Base-by-base conservation (phyloP, 2,888 invertebrate genomes). In the Nasonovia ribisnigri region DNA sequence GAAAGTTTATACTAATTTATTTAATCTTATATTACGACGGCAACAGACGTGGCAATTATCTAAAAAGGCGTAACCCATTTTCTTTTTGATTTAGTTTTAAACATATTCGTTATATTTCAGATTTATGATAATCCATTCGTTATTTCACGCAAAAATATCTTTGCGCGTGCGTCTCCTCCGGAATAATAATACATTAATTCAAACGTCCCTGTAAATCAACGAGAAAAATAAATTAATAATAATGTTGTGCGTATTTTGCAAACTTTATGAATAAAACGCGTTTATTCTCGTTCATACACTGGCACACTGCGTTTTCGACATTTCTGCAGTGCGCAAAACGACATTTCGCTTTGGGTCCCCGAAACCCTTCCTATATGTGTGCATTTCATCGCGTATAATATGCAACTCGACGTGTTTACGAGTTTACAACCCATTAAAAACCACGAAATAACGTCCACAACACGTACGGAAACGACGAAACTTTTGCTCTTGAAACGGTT, bases 111-210 rank as follows among this genome's bases (percentile, higher is more conserved):
- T 88, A 24, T 36, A 57, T 43, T 89, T 42, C 13, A 57, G 88
- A 89, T 89, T 89, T 57, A 57, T 89, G 42, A 29, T 54, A 29
- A 24, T 89, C 57, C 57, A 57, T 89, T 89, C 57, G 29, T 57
- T 89, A 89, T 43, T 89, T 43, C 29, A 42, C 54, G 4, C 43
- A 54, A 57, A 57, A 42, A 89, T 89, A 89, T 54, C 26, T 57
- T 8, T 6, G 16, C 57, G 16, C 51, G 42, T 29, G 43, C 6
- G 16, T 51, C 11, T 42, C 42, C 54, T 42, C 43, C 29, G 29
- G 24, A 89, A 43, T 29, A 36, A 57, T 11, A 51, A 26, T 16
- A 6, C 42, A 42, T 88, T 88, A 24, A 20, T 54, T 43, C 29
- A 42, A 88, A 57, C 54, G 16, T 29, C 20, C 1, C 5, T 29